Base-by-base conservation (phyloP, 2,113 vertebrate genomes). In the Phoenicopterus ruber region DNA sequence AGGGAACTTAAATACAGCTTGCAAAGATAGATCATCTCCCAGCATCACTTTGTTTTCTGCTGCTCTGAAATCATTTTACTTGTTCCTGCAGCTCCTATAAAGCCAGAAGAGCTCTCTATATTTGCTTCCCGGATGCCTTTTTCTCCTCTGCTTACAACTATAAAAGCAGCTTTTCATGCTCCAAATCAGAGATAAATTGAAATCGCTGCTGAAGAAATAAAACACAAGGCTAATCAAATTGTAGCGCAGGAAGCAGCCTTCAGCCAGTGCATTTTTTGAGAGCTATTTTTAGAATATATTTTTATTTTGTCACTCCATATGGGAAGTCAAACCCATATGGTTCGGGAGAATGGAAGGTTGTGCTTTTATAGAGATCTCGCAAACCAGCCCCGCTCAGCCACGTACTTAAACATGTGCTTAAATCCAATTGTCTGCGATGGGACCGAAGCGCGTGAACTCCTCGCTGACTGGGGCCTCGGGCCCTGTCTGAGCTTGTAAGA, bases 221-320 rank as follows among this genome's bases (percentile, higher is more conserved):
- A 92, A 62, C 83, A 94, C 81, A 11, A 72, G 88, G 92, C 82
- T 92, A 88, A 96, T 91, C 92, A 87, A 94, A 94, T 26, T 32
- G 86, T 86, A 87, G 83, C 57, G 46, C 81, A 86, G 92, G 94
- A 94, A 94, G 70, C 92, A 86, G 94, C 93, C 96, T 79, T 86
- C 91, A 96, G 92, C 92, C 91, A 89, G 80, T 72, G 94, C 81
- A 54, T 67, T 90, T 95, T 95, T 55, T 55, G 88, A 84, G 79
- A 69, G 86, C 52, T 93, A 92, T 95, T 96, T 97, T 96, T 97
- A 92, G 73, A 24, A 18, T 72, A 65, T 88, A 84, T 95, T 96
- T 96, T 95, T 96, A 94, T 96, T 95, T 96, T 96, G 62, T 94
- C 89, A 58, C 91, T 96, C 96, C 96, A 95, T 93, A 94, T 95